Base-by-base conservation (phyloP, 2,113 vertebrate species). In the Prolemur simus region DNA sequence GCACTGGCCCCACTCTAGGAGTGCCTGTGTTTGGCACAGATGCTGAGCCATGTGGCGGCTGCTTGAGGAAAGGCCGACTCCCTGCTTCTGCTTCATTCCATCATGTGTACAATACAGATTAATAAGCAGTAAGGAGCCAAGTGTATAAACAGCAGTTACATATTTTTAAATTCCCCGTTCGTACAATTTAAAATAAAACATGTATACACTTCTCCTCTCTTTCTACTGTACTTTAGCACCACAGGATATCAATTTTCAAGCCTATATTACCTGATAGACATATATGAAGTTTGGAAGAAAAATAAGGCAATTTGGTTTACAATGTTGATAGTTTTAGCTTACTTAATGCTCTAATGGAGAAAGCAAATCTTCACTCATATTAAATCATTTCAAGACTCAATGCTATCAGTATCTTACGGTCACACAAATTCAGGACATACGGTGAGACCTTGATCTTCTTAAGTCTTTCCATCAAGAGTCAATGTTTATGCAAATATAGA, bases 251-350 rank as follows among this genome's bases (percentile, higher is more conserved):
- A 98, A 98, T 98, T 99, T 99, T 99, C 99, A 99, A 99, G 99
- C 99, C 98, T 99, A 98, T 98, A 99, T 99, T 98, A 99, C 99
- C 99, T 99, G 99, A 99, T 99, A 99, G 98, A 98, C 98, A 98
- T 98, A 98, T 97, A 98, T 98, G 99, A 99, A 99, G 98, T 99
- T 99, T 98, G 98, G 99, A 99, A 99, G 98, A 99, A 98, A 98
- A 98, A 98, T 99, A 99, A 99, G 99, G 99, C 99, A 99, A 99
- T 99, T 99, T 99, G 98, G 99, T 99, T 99, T 99, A 99, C 99
- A 99, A 99, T 98, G 98, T 98, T 98, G 99, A 99, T 98, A 99
- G 98, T 98, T 99, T 98, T 98, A 98, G 98, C 98, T 98, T 98
- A 98, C 98, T 98, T 98, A 98, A 99, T 98, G 98, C 98, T 98